These are phyloP conservation scores for Bimastos eiseni DNA, from an alignment of 2,888 invertebrate genomes.

Conservation along the genomic window DNA sequence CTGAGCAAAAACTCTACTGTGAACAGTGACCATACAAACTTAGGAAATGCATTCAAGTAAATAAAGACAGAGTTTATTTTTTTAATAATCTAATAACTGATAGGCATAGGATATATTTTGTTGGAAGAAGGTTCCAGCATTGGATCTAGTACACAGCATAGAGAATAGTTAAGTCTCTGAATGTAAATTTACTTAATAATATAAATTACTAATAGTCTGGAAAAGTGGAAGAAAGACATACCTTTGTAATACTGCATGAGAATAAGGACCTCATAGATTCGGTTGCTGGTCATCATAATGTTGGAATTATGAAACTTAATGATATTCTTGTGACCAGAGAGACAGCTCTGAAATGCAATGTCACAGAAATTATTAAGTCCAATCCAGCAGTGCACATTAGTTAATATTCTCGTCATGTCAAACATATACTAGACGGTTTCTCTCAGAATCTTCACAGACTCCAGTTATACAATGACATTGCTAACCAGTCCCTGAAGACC, in stretches of 20 bases:
- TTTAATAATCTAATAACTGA: too few species aligned
- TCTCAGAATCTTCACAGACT: too few species aligned
- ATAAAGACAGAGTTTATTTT: too few species aligned
- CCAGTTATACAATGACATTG: too few species aligned
- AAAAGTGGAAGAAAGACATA: constrained; percentile 44
- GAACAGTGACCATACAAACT: too few species aligned
- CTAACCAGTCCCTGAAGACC: too few species aligned
- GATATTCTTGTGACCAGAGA: constrained; percentile 86
- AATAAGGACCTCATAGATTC: constrained; percentile 83
- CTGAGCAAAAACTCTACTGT: too few species aligned
- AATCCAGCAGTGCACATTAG: not conserved
- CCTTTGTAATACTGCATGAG: constrained; percentile 82
- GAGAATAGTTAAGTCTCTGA: too few species aligned
- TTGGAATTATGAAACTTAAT: constrained; percentile 84
- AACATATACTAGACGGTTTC: not conserved
- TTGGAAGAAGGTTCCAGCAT: too few species aligned
- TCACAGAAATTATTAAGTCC: not conserved
- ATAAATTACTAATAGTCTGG: not conserved
- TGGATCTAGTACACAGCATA: too few species aligned
- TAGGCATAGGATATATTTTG: too few species aligned
- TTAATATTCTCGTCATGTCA: not conserved
- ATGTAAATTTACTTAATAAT: not conserved
- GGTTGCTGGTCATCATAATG: constrained; percentile 76
- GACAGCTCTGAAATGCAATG: constrained; percentile 66
- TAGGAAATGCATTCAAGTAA: too few species aligned